phyloP scores from a whole-genome alignment of 2,888 invertebrate genomes.

The Orthonevra nobilis region DNA sequence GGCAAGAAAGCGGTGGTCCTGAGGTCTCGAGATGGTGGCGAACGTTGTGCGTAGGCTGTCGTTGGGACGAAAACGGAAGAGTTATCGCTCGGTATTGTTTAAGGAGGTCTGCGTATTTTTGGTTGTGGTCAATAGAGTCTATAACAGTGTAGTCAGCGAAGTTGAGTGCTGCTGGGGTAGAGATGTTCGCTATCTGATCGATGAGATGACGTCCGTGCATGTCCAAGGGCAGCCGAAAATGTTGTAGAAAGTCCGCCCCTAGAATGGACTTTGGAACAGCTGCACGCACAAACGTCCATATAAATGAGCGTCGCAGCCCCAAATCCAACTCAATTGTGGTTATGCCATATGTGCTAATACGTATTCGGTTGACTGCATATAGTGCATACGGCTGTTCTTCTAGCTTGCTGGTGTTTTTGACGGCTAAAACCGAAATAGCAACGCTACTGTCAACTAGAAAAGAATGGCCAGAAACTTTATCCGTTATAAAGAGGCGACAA shows the following conservation, averaged over 20 bases:
- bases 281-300: slow-evolving; percentile 18
- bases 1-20: slow-evolving; percentile 13
- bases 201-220: slow-evolving; percentile 18
- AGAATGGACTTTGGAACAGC: slow-evolving; percentile 1
- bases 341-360: slow-evolving; percentile 6
- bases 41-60: not conserved
- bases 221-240: slow-evolving; percentile 6
- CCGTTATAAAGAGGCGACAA: too few relatives aligned
- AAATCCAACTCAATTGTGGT: not conserved
- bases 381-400: not conserved
- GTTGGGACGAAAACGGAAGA: slow-evolving; percentile 6
- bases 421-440: slow-evolving; percentile 13
- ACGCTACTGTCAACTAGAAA: too few relatives aligned
- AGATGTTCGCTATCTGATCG: slow-evolving; percentile 9
- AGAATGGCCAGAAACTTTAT: too few relatives aligned
- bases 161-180: not conserved
- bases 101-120: not conserved
- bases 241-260: slow-evolving; percentile 12
- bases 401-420: not conserved
- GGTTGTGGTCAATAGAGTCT: too few relatives aligned
- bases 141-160: not conserved
- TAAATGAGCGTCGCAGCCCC: not conserved
- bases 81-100: not conserved
- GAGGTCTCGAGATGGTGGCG: slow-evolving; percentile 5
- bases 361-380: slow-evolving; percentile 9